Evolutionary conservation across 2,797 vertebrate genomes (phyloP), one percentile per base, ranked within the genome.

Genomic region (Octomys mimax): DNA sequence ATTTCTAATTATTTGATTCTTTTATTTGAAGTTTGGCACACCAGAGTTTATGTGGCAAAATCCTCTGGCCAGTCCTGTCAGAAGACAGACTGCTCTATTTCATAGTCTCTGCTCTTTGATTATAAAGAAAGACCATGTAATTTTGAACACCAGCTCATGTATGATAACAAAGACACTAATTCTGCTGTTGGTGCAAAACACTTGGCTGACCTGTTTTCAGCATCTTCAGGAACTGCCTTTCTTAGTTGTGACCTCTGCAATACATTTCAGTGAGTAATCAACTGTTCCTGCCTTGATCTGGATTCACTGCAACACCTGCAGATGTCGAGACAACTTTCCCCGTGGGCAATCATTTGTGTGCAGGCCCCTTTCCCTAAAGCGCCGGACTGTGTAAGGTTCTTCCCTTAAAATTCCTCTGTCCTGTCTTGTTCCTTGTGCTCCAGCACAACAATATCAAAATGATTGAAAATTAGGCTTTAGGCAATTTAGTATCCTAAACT

Each of bases 381-480:
- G 59, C 73, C 2, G 19, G 61, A 13, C 4, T 96, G 18, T 42
- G 59, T 31, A 22, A 84, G 19, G 66, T 81, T 24, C 33, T 92
- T 42, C 24, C n/a, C 39, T 5, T 68, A 82, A 54, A 91, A 81
- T 78, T 36, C n/a, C 4, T 54, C 24, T 16, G 4, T 61, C 28
- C 64, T 52, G 0, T 46, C 12, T 86, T 62, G 0, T 61, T 75
- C 31, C 54, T 5, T 12, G 52, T 70, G n/a, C 1, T 42, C 39
- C 28, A 26, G 59, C 22, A 75, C n/a, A 89, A 75, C n/a, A 89
- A 62, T 83, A 66, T 19, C 54, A 46, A 96, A 78, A 88, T 82
- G 31, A 33, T 33, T 90, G 13, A 88, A 39, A 78, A 61, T 75
- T 79, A 94, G 11, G 10, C 21, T 52, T 14, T 87, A 83, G 19